These are phyloP conservation scores for Mus musculus DNA, from an alignment of 2,113 vertebrate genomes.

Conservation along the genomic window GRCm39 chr17:4004501-4005000, in stretches of 20 bases:
- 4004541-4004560: slow-evolving; percentile 42
- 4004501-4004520: background rate
- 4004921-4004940: no score
- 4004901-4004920: no score
- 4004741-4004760: slow-evolving; percentile 16
- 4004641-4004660: background rate
- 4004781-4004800: no score
- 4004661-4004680: background rate
- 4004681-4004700: background rate
- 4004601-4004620: background rate
- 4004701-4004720: slow-evolving; percentile 17
- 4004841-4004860: background rate
- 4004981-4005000: slow-evolving; percentile 54
- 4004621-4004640: background rate
- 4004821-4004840: background rate
- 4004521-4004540: background rate
- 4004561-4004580: background rate
- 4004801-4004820: slow-evolving; percentile 21
- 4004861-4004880: background rate
- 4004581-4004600: background rate
- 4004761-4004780: background rate
- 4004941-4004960: slow-evolving; percentile 40
- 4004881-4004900: no score
- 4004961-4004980: slow-evolving; percentile 60
- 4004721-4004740: slow-evolving; percentile 5